Evolutionary conservation across 2,797 vertebrate species (phyloP).

Genomic region (Notolepis coatsorum): DNA sequence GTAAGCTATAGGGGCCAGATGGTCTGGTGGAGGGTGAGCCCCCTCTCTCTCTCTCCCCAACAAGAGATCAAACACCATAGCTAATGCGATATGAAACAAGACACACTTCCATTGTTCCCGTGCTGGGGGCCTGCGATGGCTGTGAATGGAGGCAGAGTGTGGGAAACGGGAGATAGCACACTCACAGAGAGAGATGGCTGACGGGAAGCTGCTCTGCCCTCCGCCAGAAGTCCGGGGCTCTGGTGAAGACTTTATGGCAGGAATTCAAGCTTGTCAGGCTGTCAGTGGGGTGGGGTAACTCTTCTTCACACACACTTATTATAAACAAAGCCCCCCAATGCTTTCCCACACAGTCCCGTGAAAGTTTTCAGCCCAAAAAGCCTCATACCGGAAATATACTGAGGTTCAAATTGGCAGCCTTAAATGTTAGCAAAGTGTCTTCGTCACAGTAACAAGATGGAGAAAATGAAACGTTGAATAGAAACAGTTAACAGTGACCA

Average conservation of each 20-base stretch:
- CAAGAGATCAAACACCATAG: conserved; percentile 81
- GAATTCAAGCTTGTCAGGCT: conserved; percentile 63
- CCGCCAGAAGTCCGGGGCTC: conserved; percentile 59
- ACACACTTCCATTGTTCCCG: conserved; percentile 86
- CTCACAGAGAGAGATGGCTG: conserved; percentile 81
- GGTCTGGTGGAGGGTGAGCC: conserved; percentile 65
- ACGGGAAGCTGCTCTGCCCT: conserved; percentile 69
- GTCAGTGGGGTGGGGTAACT: conserved; percentile 68
- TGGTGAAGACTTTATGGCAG: conserved; percentile 73
- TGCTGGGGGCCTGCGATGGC: conserved; percentile 70
- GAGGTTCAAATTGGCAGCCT: too few relatives aligned
- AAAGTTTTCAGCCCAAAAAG: too few relatives aligned
- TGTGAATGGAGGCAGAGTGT: conserved; percentile 82
- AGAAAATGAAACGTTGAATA: conserved; percentile 4
- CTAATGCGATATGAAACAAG: conserved; percentile 88
- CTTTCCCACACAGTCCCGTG: background rate
- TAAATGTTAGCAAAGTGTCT: background rate
- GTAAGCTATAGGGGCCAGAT: conserved; percentile 80
- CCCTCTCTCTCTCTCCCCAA: too few relatives aligned
- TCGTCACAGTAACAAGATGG: background rate
- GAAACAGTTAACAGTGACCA: conserved; percentile 32
- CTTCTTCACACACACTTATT: conserved; percentile 74
- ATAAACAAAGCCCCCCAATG: conserved; percentile 62
- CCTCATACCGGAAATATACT: too few relatives aligned
- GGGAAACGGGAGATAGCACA: conserved; percentile 81